Evolutionary conservation across 2,797 vertebrate species (phyloP).

Genomic region (Notamacropus eugenii): DNA sequence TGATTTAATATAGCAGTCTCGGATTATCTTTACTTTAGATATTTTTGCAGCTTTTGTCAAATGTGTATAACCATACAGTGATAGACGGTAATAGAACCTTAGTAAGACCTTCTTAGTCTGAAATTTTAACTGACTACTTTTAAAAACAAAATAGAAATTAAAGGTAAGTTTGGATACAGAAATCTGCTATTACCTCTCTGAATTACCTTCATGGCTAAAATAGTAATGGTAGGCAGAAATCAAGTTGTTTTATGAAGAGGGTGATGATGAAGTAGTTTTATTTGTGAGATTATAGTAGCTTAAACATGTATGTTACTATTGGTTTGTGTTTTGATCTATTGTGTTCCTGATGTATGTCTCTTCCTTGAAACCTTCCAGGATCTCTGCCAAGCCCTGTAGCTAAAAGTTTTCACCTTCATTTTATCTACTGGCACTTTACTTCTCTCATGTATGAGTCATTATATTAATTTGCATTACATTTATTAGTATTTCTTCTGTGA

Average conservation of each 20-base stretch:
- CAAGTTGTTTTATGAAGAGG: not conserved
- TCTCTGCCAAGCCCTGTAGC: not conserved
- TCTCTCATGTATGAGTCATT: not conserved
- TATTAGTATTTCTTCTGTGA: not conserved
- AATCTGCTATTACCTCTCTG: not conserved
- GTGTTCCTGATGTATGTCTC: not conserved
- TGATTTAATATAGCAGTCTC: constrained; percentile 55
- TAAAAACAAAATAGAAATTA: constrained; percentile 3
- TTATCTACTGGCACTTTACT: not conserved
- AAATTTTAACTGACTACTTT: not conserved
- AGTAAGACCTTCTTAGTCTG: not conserved
- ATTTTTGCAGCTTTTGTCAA: constrained; percentile 3
- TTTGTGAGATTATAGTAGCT: not conserved
- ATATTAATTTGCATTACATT: not conserved
- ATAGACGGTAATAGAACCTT: not conserved
- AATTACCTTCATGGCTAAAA: not conserved
- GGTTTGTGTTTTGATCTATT: not conserved
- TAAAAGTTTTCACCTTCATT: not conserved
- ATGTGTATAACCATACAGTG: not conserved
- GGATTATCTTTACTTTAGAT: not conserved
- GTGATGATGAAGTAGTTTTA: not conserved
- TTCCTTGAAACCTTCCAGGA: not conserved
- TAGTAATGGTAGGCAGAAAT: not conserved
- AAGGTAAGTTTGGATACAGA: constrained; percentile 33
- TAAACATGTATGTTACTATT: not conserved